Percentiles rank a stretch among this genome's conserved stretches.
Evolutionary conservation across 2,797 vertebrate genomes (phyloP).

Genomic region (Macropodus opercularis): DNA sequence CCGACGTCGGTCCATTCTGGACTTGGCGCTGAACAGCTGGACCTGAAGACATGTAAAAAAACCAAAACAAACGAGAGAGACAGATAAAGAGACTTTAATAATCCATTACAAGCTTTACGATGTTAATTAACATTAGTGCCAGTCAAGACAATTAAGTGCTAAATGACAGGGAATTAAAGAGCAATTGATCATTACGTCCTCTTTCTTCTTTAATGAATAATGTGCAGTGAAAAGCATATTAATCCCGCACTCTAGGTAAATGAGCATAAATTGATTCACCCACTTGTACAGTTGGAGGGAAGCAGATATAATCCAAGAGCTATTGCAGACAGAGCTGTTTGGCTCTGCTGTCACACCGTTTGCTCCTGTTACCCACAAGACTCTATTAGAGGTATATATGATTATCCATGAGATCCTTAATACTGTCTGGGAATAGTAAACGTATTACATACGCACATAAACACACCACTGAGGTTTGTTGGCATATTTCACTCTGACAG

Average conservation of each 20-base stretch:
- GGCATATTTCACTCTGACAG: too few species aligned
- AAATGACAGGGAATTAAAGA: conserved; percentile 50
- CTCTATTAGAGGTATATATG: conserved; percentile 14
- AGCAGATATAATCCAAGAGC: conserved; percentile 13
- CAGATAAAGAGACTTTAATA: conserved; percentile 31
- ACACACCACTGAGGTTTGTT: too few species aligned
- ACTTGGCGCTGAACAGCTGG: conserved; percentile 93
- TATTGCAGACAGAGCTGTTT: neutral
- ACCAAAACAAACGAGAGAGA: conserved; percentile 18
- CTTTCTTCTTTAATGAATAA: conserved; percentile 36
- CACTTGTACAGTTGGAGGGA: conserved; percentile 2
- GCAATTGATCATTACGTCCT: conserved; percentile 42
- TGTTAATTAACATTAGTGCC: conserved; percentile 52
- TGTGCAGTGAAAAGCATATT: conserved; percentile 47
- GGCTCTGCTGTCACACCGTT: neutral
- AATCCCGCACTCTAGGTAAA: conserved; percentile 40
- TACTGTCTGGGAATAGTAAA: conserved; percentile 1
- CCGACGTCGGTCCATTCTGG: conserved; percentile 95
- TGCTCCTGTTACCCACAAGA: conserved; percentile 22
- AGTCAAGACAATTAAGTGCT: conserved; percentile 48
- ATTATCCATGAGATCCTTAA: conserved; percentile 6
- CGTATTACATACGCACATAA: neutral
- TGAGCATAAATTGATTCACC: conserved; percentile 31
- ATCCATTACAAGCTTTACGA: conserved; percentile 31
- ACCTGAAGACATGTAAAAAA: conserved; percentile 77